Evolutionary conservation across 2,113 vertebrate genomes (phyloP).

Genomic region (Ptychochromis oligacanthus): DNA sequence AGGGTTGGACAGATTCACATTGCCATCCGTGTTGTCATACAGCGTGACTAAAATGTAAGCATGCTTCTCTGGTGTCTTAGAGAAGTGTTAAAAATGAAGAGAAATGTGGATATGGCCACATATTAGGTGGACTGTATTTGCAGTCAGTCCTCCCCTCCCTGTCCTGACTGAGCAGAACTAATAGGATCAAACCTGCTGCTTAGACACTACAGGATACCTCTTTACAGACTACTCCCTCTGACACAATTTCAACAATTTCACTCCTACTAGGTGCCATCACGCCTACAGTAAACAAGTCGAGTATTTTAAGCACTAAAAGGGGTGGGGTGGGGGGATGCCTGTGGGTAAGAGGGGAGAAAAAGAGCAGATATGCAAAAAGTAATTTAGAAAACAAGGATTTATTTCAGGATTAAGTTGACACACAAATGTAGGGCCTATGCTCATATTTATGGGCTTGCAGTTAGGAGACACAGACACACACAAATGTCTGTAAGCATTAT

Average conservation of each 20-base stretch:
- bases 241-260: slow-evolving; percentile 52
- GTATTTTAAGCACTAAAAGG: slow-evolving; percentile 32
- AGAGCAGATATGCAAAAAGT: slow-evolving; percentile 21
- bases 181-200: slow-evolving; percentile 61
- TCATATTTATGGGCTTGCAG: neutral
- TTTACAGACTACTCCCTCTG: slow-evolving; percentile 33
- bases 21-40: neutral
- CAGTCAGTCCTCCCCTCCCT: slow-evolving; percentile 11
- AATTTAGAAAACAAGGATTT: slow-evolving; percentile 32
- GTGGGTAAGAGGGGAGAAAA: slow-evolving; percentile 9
- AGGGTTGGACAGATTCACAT: neutral
- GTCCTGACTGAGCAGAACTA: slow-evolving; percentile 62
- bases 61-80: neutral
- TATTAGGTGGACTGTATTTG: slow-evolving; percentile 2
- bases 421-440: neutral
- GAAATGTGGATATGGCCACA: slow-evolving; percentile 2
- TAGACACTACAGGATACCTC: slow-evolving; percentile 45
- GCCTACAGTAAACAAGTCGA: slow-evolving; percentile 51
- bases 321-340: slow-evolving; percentile 1
- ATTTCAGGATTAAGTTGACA: slow-evolving; percentile 5
- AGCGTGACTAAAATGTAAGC: neutral
- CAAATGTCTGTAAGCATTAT: neutral
- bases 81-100: neutral
- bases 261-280: slow-evolving; percentile 24
- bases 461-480: neutral